These are phyloP conservation scores for Catostylus mosaicus DNA, from an alignment of 30 jellyfish, hydroid and myxozoan genomes.

Conservation along the genomic window DNA sequence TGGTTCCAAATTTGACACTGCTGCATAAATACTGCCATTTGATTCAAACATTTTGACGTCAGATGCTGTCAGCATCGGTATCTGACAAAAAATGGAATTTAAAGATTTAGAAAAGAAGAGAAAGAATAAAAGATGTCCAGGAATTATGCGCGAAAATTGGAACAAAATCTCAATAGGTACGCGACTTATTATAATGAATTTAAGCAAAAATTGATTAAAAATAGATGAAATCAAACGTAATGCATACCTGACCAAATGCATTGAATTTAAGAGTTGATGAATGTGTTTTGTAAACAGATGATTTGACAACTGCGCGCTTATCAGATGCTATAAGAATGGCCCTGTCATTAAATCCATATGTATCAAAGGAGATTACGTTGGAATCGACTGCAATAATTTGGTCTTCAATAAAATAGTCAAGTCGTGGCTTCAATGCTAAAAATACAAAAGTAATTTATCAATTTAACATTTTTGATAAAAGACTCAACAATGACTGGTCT, in stretches of 20 bases:
- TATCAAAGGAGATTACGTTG: constrained; percentile 53
- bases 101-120: background rate
- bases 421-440: constrained; percentile 58
- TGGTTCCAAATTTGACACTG: constrained; percentile 5
- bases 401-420: constrained; percentile 38
- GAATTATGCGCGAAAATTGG: too few species aligned
- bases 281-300: constrained; percentile 28
- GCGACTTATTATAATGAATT: too few species aligned
- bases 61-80: constrained; percentile 18
- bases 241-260: constrained; percentile 33
- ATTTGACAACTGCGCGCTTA: constrained; percentile 1
- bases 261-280: background rate
- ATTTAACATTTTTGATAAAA: too few species aligned
- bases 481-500: too few species aligned
- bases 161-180: too few species aligned
- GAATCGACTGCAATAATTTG: constrained; percentile 14
- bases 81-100: background rate
- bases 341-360: background rate
- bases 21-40: constrained; percentile 8
- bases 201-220: too few species aligned
- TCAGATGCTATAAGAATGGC: constrained; percentile 28
- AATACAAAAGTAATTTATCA: background rate
- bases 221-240: background rate
- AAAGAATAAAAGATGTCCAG: background rate
- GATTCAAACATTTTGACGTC: constrained; percentile 11